phyloP scores from a whole-genome alignment of 35 echinoderm and acorn worm genomes.

The Ophiothrix spiculata region DNA sequence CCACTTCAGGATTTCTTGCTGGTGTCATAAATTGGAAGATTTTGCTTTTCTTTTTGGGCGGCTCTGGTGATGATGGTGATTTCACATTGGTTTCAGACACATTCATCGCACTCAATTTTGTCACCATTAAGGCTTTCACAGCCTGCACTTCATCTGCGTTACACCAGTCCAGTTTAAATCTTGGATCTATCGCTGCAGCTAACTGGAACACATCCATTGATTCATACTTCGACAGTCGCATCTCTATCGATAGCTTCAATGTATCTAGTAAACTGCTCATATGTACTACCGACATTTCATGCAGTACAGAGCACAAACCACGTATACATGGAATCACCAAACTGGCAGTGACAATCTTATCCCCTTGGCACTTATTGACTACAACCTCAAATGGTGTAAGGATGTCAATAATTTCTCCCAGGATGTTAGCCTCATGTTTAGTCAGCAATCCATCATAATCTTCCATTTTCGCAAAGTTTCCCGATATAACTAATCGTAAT shows the following conservation, averaged over 20 bases:
- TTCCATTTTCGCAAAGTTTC: background rate
- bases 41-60: slow-evolving; percentile 20
- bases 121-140: background rate
- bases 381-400: slow-evolving; percentile 42
- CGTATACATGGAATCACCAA: slow-evolving; percentile 42
- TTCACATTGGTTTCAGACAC: background rate
- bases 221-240: slow-evolving; percentile 23
- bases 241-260: slow-evolving; percentile 24
- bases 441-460: background rate
- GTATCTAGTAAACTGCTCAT: background rate
- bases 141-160: slow-evolving; percentile 1
- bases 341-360: slow-evolving; percentile 28
- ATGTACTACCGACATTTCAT: background rate
- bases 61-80: background rate
- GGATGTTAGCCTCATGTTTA: slow-evolving; percentile 3
- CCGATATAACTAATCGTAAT: background rate
- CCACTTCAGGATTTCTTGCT: background rate
- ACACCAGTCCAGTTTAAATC: slow-evolving; percentile 43
- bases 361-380: slow-evolving; percentile 15
- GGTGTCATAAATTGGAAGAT: slow-evolving; percentile 36
- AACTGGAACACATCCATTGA: slow-evolving; percentile 20
- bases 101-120: slow-evolving; percentile 10
- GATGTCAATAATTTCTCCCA: slow-evolving; percentile 19
- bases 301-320: slow-evolving; percentile 16
- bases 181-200: slow-evolving; percentile 25